These are phyloP conservation scores for Prinia subflava DNA, from an alignment of 2,113 vertebrate species.

Conservation along the genomic window DNA sequence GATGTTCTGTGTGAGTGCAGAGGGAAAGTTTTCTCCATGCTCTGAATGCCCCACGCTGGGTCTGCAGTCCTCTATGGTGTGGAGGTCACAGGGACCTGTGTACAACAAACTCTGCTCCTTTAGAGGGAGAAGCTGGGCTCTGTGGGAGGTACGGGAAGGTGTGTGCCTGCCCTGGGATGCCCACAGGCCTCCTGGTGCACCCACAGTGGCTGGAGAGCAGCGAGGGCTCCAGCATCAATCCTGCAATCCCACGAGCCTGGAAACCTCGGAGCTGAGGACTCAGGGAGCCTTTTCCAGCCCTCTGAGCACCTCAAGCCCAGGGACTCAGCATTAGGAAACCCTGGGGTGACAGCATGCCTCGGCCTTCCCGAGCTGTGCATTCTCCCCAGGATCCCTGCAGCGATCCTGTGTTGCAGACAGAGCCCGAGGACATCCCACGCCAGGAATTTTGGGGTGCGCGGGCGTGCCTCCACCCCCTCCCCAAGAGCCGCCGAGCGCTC, in stretches of 20 bases:
- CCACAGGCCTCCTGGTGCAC: accelerated
- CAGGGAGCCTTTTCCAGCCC: background rate
- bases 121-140: background rate
- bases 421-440: accelerated
- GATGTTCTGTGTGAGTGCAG: background rate
- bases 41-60: background rate
- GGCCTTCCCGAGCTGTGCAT: background rate
- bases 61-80: accelerated
- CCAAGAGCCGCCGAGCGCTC: accelerated
- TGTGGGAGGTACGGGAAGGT: background rate
- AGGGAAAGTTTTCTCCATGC: accelerated
- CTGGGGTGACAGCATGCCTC: background rate
- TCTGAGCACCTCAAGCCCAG: background rate
- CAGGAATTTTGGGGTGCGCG: background rate
- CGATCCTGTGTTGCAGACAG: background rate
- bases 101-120: background rate
- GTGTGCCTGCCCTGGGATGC: background rate
- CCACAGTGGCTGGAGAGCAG: background rate
- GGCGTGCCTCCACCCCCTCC: accelerated
- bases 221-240: background rate
- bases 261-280: accelerated
- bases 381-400: background rate
- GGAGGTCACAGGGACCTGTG: background rate
- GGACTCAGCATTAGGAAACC: background rate
- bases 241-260: background rate